Evolutionary conservation across 2,888 invertebrate genomes (phyloP).

Genomic region (Drosophila prostipennis): DNA sequence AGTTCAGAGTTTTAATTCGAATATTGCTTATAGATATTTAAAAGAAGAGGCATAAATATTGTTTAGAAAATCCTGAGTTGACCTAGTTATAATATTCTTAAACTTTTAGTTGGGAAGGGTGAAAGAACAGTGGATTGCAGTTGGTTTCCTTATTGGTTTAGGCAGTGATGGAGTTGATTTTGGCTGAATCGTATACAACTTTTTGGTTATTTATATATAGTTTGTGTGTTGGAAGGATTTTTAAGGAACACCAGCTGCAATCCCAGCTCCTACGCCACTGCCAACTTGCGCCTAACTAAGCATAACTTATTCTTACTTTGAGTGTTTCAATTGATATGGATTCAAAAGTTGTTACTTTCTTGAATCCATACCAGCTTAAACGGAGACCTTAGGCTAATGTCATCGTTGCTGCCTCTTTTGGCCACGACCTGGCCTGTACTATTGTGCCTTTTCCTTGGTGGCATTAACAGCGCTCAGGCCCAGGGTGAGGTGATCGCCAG

Average conservation of each 20-base stretch:
- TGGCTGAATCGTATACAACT: constrained; percentile 12
- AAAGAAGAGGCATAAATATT: constrained; percentile 32
- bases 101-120: constrained; percentile 7
- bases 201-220: not conserved
- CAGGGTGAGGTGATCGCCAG: constrained; percentile 87
- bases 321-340: constrained; percentile 24
- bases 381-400: constrained; percentile 47
- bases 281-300: constrained; percentile 21
- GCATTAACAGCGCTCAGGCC: constrained; percentile 81
- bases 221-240: not conserved
- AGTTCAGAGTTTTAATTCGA: constrained; percentile 54
- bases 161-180: constrained; percentile 27
- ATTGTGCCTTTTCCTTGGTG: constrained; percentile 83
- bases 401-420: constrained; percentile 65
- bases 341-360: not conserved
- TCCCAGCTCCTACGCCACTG: constrained; percentile 1
- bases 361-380: constrained; percentile 33
- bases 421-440: constrained; percentile 72
- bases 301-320: constrained; percentile 13
- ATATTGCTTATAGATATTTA: constrained; percentile 58
- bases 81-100: constrained; percentile 46
- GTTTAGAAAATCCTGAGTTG: constrained; percentile 71
- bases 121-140: not conserved
- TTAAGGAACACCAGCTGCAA: constrained; percentile 6
- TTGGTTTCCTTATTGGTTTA: not conserved